These are phyloP conservation scores for Araneus ventricosus DNA, from an alignment of 1,140 invertebrate species.

Conservation along the genomic window DNA sequence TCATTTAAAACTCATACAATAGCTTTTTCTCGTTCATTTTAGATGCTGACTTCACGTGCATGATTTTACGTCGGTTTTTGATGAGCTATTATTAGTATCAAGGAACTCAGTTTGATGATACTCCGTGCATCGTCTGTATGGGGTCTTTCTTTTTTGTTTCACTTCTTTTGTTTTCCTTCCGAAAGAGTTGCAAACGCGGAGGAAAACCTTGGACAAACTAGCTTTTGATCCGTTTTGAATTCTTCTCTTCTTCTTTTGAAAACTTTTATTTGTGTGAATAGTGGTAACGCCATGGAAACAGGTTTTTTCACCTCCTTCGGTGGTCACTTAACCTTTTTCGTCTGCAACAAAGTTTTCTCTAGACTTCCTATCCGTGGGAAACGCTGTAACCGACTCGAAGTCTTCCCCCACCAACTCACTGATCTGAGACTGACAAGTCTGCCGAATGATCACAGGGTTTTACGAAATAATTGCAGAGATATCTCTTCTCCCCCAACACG, in stretches of 20 bases:
- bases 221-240: slow-evolving; percentile 60
- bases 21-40: too few relatives aligned
- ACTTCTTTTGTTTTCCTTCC: neutral
- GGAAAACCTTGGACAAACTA: slow-evolving; percentile 44
- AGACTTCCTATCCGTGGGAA: slow-evolving; percentile 19
- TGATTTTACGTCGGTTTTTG: too few relatives aligned
- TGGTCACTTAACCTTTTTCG: slow-evolving; percentile 65
- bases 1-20: too few relatives aligned
- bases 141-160: neutral
- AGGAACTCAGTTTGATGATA: neutral
- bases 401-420: neutral
- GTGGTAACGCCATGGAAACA: slow-evolving; percentile 35
- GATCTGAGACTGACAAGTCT: neutral
- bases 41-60: too few relatives aligned
- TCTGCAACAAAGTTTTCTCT: slow-evolving; percentile 59
- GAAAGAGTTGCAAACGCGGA: neutral
- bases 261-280: slow-evolving; percentile 22
- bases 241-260: slow-evolving; percentile 35
- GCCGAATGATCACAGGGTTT: neutral
- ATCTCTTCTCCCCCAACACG: neutral
- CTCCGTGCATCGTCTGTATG: neutral
- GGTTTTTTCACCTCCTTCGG: slow-evolving; percentile 52
- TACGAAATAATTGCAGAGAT: neutral
- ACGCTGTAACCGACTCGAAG: neutral
- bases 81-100: neutral